phyloP scores from a whole-genome alignment of 2,888 invertebrate genomes.

The Norana najaformis region DNA sequence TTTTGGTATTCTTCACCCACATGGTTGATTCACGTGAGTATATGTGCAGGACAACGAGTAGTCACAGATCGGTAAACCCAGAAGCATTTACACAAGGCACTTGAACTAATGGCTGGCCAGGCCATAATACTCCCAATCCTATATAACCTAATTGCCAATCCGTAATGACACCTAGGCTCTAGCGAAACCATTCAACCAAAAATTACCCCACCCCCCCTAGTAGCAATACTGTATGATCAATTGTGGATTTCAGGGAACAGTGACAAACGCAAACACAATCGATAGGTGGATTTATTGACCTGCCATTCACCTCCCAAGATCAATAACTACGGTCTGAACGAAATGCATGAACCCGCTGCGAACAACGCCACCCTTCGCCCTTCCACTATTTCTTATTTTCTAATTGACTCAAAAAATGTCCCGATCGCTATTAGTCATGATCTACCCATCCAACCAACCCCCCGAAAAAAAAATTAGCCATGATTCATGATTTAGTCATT shows the following conservation, averaged over 20 bases:
- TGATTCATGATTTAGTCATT: no score
- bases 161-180: slow-evolving; percentile 7
- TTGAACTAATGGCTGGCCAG: background rate
- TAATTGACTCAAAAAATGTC: slow-evolving; percentile 4
- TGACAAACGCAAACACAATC: background rate
- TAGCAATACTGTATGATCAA: background rate
- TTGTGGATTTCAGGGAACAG: background rate
- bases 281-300: background rate
- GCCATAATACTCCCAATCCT: background rate
- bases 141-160: background rate
- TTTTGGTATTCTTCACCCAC: no score
- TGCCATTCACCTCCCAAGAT: background rate
- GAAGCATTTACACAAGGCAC: background rate
- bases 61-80: background rate
- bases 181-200: background rate
- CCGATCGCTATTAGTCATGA: background rate
- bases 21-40: no score
- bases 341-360: background rate
- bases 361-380: background rate
- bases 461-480: no score
- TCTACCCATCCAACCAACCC: background rate
- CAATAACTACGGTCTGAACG: background rate
- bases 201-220: background rate
- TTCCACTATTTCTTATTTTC: background rate
- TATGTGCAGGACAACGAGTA: no score